A percentile compares a stretch with the other conserved stretches of the same genome.
phyloP scores from a whole-genome alignment of 2,797 vertebrate genomes.

The Clarias laeviceps region DNA sequence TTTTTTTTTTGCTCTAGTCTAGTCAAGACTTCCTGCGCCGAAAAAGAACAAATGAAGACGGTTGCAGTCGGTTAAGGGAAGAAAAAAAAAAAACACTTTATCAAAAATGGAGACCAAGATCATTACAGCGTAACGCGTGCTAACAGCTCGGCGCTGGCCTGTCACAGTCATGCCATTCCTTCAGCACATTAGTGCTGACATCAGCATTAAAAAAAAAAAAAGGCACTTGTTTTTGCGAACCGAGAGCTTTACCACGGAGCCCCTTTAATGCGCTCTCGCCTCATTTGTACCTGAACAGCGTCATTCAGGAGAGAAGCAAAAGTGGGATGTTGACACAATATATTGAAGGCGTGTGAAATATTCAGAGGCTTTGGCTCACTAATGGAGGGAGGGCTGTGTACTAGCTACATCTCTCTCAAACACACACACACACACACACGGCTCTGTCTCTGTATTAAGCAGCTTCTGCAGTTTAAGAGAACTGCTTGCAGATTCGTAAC shows the following conservation, averaged over 20 bases:
- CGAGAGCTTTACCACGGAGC: slow-evolving; percentile 34
- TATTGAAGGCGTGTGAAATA: slow-evolving; percentile 58
- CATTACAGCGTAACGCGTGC: slow-evolving; percentile 60
- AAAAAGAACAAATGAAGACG: slow-evolving; percentile 38
- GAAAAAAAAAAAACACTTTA: slow-evolving; percentile 56
- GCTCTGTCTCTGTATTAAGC: slow-evolving; percentile 30
- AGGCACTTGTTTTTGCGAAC: slow-evolving; percentile 48
- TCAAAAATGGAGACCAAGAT: slow-evolving; percentile 57
- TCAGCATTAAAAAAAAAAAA: slow-evolving; percentile 36
- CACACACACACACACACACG: not conserved
- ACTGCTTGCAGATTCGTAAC: slow-evolving; percentile 26
- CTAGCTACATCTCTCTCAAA: slow-evolving; percentile 41
- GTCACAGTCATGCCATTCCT: slow-evolving; percentile 57
- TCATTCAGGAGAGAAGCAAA: slow-evolving; percentile 50
- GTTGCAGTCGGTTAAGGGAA: slow-evolving; percentile 43
- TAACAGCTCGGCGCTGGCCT: slow-evolving; percentile 59
- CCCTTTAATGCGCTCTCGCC: slow-evolving; percentile 44
- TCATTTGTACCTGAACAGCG: slow-evolving; percentile 58
- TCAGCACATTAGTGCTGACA: slow-evolving; percentile 53
- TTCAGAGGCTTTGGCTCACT: slow-evolving; percentile 51
- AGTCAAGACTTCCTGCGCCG: slow-evolving; percentile 21
- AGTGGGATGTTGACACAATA: slow-evolving; percentile 60
- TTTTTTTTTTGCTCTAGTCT: slow-evolving; percentile 24
- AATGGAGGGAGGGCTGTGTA: slow-evolving; percentile 43
- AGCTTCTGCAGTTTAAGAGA: slow-evolving; percentile 29